These are phyloP conservation scores for Anolis sagrei DNA, from an alignment of 2,113 vertebrate species.

Conservation along the genomic window DNA sequence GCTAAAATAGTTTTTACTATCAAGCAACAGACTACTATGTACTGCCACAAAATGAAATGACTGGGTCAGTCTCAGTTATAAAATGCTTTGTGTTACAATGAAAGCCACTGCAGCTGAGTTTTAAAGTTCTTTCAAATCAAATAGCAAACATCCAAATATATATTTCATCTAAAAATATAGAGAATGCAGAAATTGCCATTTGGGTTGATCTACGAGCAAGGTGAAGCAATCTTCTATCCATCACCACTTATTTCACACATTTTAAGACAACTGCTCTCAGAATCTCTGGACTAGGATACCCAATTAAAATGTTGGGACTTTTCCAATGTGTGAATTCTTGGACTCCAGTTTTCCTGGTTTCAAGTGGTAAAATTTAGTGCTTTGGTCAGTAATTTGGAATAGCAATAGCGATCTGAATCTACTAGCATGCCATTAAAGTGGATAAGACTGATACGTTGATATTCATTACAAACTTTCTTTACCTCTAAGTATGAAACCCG, in stretches of 20 bases:
- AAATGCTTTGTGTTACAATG: background rate
- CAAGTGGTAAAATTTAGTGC: too few species aligned
- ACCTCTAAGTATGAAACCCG: too few species aligned
- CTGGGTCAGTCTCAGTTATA: background rate
- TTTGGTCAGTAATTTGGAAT: background rate
- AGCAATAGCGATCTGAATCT: background rate
- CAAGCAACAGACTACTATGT: fast-evolving
- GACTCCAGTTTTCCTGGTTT: too few species aligned
- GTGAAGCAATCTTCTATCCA: background rate
- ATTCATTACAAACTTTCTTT: too few species aligned
- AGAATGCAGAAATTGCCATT: background rate
- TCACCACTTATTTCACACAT: background rate
- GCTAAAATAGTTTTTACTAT: background rate
- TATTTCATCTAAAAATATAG: background rate
- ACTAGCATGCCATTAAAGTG: background rate
- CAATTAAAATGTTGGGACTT: too few species aligned
- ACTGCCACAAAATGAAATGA: background rate
- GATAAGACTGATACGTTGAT: background rate
- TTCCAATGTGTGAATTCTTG: too few species aligned
- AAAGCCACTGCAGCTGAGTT: background rate
- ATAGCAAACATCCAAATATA: background rate
- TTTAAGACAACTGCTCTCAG: too few species aligned
- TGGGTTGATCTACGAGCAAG: background rate
- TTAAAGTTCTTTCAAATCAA: background rate
- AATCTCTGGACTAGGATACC: too few species aligned